phyloP scores from a whole-genome alignment of 2,888 invertebrate species.

The Stramonita haemastoma region DNA sequence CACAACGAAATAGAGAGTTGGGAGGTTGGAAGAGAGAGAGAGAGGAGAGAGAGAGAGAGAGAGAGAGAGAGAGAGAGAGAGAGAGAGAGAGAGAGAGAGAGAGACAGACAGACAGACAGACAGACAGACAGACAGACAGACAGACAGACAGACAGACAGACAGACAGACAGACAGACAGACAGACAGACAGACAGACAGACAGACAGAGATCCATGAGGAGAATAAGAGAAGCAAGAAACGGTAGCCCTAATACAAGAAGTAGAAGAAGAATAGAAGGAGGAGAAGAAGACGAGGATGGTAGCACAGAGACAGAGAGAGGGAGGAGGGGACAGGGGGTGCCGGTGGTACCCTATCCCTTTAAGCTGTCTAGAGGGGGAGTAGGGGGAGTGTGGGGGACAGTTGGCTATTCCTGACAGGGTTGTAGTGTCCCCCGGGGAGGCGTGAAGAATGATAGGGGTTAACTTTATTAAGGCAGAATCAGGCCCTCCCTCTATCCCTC shows the following conservation, averaged over 20 bases:
- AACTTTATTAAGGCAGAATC: constrained; percentile 66
- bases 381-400: constrained; percentile 35
- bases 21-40: no score
- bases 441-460: constrained; percentile 61
- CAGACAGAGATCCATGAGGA: neutral
- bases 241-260: no score
- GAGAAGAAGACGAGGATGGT: neutral
- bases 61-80: no score
- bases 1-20: no score
- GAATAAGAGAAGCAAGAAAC: no score
- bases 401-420: constrained; percentile 35
- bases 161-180: neutral
- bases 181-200: no score
- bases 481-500: no score
- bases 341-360: no score
- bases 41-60: no score
- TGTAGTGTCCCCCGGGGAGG: constrained; percentile 19
- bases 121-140: neutral
- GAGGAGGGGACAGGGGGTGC: neutral
- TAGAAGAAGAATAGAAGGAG: neutral
- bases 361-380: neutral
- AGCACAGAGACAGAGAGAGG: neutral
- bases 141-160: neutral
- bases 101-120: neutral
- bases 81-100: no score